Base-by-base conservation (phyloP, 2,113 vertebrate genomes). In the Ictalurus punctatus region DNA sequence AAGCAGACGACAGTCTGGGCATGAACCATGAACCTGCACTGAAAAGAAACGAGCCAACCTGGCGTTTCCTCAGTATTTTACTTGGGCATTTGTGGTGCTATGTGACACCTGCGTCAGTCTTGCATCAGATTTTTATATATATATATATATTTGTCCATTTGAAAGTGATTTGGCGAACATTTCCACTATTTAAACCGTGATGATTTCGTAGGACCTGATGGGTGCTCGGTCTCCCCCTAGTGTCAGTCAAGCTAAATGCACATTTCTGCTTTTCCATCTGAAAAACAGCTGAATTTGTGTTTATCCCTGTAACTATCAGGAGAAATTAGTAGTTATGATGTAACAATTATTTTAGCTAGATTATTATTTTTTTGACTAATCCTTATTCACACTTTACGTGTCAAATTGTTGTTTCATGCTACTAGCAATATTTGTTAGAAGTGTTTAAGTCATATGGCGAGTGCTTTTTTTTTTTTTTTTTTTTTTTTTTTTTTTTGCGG, bases 321-420 rank as follows among this genome's bases (percentile, higher is more conserved):
- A 90, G 89, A 92, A 92, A 92, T 5, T 79, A 69, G 94, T 95
- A 95, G 95, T 95, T 94, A 95, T 95, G 94, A 92, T 95, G 94
- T 95, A 95, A 95, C 93, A 91, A 73, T 89, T 85, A 88, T 91
- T 67, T 87, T 85, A 87, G 37, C 52, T 93, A 91, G 89, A 40
- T 91, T 27, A 87, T 86, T 27, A 87, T 86, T 19, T 19, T 63
- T 13, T 61, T 23, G 5, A 90, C 87, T 90, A 93, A 91, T 92
- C 74, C 40, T 93, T 86, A 69, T 91, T 90, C 87, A 90, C 76
- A 87, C 54, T 89, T 90, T 90, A 86, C 89, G 85, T 58, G 69
- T 88, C 73, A 90, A 56, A 69, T 61, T 65, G 61, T 74, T 73
- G 25, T 56, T 79, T 87, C 17, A 13, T 48, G 34, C 85, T 92